A percentile compares a stretch with the other conserved stretches of the same genome.
Conservation (phyloP, 2,888 invertebrate species). For the Cosmia trapezina region DNA sequence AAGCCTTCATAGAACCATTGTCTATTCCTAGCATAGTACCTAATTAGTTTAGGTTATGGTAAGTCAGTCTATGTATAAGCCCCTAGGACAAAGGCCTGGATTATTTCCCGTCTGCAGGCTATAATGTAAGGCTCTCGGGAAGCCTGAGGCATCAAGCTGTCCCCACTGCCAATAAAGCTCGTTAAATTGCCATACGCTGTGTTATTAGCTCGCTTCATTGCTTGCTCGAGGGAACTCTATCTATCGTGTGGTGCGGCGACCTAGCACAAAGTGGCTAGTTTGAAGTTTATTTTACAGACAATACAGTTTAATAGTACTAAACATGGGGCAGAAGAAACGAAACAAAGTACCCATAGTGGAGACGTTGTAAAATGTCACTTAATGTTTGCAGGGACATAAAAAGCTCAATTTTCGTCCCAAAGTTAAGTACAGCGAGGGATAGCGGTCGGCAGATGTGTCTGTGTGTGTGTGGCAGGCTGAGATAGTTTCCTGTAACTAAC, state of each 20-base stretch:
- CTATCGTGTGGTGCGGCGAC: background rate
- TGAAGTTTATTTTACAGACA: background rate
- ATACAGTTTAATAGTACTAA: background rate
- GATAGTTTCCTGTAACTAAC: conserved; percentile 30
- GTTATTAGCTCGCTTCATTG: background rate
- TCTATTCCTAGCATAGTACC: background rate
- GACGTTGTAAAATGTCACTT: background rate
- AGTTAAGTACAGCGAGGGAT: background rate
- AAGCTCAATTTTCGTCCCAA: background rate
- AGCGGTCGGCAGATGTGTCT: conserved; percentile 2
- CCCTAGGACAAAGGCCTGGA: background rate
- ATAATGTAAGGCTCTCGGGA: background rate
- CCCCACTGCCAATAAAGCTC: conserved; percentile 1
- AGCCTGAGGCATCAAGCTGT: conserved; percentile 2
- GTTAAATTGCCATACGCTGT: background rate
- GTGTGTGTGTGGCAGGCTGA: background rate
- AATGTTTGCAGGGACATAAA: background rate
- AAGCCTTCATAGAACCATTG: background rate
- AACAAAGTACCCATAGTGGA: background rate
- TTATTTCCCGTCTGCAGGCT: background rate
- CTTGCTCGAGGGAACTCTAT: background rate
- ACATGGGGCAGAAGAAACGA: background rate
- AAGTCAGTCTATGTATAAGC: background rate
- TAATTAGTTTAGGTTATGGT: no score
- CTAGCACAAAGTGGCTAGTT: background rate